Percentiles rank a stretch among this genome's conserved stretches.
Evolutionary conservation across 1,140 invertebrate genomes (phyloP).

Genomic region (Parasteatoda tepidariorum): DNA sequence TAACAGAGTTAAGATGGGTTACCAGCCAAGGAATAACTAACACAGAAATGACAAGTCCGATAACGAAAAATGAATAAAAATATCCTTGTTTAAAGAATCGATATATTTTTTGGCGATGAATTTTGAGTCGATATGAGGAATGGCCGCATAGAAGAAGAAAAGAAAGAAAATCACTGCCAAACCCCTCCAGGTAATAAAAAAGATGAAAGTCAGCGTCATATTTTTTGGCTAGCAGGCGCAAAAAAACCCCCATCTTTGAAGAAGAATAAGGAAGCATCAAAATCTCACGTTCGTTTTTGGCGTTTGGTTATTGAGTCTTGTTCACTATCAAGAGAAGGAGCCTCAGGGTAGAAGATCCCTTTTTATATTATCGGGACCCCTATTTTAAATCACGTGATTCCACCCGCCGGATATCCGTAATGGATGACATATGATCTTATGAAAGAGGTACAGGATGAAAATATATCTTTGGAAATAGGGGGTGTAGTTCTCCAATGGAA

Average conservation of each 20-base stretch:
- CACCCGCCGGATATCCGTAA: constrained; percentile 48
- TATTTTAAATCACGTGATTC: constrained; percentile 43
- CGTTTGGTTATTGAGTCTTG: background rate
- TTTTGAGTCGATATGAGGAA: no score
- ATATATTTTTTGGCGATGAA: no score
- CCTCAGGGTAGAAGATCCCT: background rate
- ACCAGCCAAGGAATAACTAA: no score
- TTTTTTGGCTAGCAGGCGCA: background rate
- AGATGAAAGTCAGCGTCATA: no score
- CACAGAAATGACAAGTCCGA: no score
- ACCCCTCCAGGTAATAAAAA: no score
- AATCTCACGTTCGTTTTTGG: background rate
- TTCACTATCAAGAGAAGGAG: constrained; percentile 5
- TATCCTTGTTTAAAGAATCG: no score
- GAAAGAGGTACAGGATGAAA: constrained; percentile 32
- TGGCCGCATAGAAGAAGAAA: no score
- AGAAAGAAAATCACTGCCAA: no score
- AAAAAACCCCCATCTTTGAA: background rate
- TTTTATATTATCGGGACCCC: background rate
- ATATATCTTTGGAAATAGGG: constrained; percentile 6
- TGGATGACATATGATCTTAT: constrained; percentile 48
- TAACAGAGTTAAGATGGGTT: no score
- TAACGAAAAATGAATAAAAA: no score
- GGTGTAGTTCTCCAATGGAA: background rate
- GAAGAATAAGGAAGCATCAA: background rate